These are phyloP conservation scores for Palythoa caribaeorum DNA, from an alignment of 92 coral and sea anemone genomes.

Conservation along the genomic window DNA sequence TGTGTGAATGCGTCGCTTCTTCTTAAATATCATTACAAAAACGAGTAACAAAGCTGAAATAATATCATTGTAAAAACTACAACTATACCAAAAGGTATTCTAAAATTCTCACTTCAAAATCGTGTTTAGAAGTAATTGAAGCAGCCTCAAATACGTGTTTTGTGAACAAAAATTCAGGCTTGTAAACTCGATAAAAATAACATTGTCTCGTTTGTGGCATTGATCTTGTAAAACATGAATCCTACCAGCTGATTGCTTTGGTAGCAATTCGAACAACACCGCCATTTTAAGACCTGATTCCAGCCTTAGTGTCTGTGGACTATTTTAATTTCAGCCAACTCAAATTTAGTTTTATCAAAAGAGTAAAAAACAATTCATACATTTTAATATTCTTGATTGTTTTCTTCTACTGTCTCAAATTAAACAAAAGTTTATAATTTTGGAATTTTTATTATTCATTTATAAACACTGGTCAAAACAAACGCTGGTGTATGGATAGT, in stretches of 20 bases:
- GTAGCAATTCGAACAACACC: neutral
- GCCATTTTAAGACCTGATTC: neutral
- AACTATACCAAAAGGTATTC: neutral
- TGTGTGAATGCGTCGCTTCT: neutral
- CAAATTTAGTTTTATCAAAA: slow-evolving; percentile 43
- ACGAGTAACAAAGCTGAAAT: neutral
- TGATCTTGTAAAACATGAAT: neutral
- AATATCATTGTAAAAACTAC: neutral
- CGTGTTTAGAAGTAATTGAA: neutral
- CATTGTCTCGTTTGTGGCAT: neutral
- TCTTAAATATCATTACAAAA: neutral
- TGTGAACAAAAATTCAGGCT: neutral
- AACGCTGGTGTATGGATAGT: slow-evolving; percentile 8
- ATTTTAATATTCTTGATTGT: slow-evolving; percentile 43
- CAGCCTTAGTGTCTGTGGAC: neutral
- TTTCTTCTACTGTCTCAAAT: slow-evolving; percentile 42
- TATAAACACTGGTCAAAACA: slow-evolving; percentile 28
- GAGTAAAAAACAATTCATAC: slow-evolving; percentile 39
- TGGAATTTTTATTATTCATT: slow-evolving; percentile 31
- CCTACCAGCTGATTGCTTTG: neutral
- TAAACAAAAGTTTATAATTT: slow-evolving; percentile 49
- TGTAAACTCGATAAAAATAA: neutral
- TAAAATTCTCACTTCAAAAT: neutral
- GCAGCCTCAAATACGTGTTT: neutral
- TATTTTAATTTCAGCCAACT: slow-evolving; percentile 25